Evolutionary conservation across 92 coral and sea anemone species (phyloP), one percentile per base, ranked within the genome.

Genomic region (Scolanthus callimorphus): DNA sequence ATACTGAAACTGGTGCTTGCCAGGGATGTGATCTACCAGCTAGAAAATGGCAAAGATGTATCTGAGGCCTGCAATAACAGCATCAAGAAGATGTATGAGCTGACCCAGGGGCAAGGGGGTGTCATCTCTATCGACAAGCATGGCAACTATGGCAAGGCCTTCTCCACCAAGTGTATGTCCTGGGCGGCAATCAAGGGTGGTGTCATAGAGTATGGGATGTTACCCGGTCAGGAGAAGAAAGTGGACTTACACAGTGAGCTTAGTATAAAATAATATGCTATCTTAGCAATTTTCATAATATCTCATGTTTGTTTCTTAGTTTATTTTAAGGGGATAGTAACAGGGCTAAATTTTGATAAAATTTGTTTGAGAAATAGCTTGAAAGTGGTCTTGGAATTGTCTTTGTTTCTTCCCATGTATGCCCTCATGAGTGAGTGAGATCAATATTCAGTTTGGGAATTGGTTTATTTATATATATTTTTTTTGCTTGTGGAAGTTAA

Each of bases 171-270:
- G 20, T 23, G 45, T 3, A 94, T 94, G 99, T 52, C 62, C 20
- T 94, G 99, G 99, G 96, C 99, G 10, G 66, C 94, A 28, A 24
- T 89, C 11, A 84, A 83, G 41, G 83, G 67, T 31, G 83, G 86
- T 27, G 30, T 49, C 27, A 11, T 94, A 50, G 60, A 67, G 23
- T 89, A 57, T 71, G 99, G 99, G 17, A 47, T 75, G 27, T 66
- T 70, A 3, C 79, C 73, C 4, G 80, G 85, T 4, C 67, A 87
- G 49, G 63, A 51, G 17, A 34, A 67, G 0, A 59, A 73, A 20
- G 26, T 19, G 23, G 56, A 60, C 9, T 52, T 45, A 19, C 46
- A 34, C 8, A 27, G 59, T 34, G 43, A 34, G 15, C 43, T 34
- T 6, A 64, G 28, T 51, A 3, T 20, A 64, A 15, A 34, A 6